Evolutionary conservation across 2,888 invertebrate genomes (phyloP).

Genomic region (Pyrrhia umbra): DNA sequence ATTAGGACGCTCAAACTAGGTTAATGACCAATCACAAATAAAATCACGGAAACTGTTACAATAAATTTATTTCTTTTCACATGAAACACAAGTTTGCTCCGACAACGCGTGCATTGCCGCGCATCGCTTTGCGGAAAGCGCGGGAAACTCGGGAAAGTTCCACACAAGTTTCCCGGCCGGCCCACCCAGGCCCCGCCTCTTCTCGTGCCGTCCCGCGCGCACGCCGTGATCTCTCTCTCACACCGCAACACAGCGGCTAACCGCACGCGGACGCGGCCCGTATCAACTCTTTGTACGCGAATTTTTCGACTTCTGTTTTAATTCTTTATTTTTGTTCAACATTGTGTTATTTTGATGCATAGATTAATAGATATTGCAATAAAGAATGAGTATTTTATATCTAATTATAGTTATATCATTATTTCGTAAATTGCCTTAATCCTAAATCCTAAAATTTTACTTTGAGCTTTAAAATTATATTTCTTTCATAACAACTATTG

Average conservation of each 20-base stretch:
- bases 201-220: slow-evolving; percentile 67
- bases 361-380: neutral
- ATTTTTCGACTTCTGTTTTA: slow-evolving; percentile 58
- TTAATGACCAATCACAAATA: slow-evolving; percentile 5
- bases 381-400: neutral
- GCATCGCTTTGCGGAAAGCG: slow-evolving; percentile 73
- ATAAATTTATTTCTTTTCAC: slow-evolving; percentile 20
- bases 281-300: slow-evolving; percentile 57
- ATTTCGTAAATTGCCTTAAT: neutral
- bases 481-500: neutral
- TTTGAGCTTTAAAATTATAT: neutral
- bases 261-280: slow-evolving; percentile 77
- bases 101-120: slow-evolving; percentile 33
- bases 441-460: neutral
- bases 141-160: slow-evolving; percentile 85
- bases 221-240: slow-evolving; percentile 66
- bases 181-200: slow-evolving; percentile 76
- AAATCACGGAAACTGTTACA: slow-evolving; percentile 16
- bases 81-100: slow-evolving; percentile 8
- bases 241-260: slow-evolving; percentile 81
- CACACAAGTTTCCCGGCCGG: slow-evolving; percentile 77
- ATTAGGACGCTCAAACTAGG: too few relatives aligned
- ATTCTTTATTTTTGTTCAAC: slow-evolving; percentile 40
- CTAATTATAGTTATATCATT: neutral
- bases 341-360: slow-evolving; percentile 10